Evolutionary conservation across 2,113 vertebrate genomes (phyloP).

Genomic region (Anguilla japonica): DNA sequence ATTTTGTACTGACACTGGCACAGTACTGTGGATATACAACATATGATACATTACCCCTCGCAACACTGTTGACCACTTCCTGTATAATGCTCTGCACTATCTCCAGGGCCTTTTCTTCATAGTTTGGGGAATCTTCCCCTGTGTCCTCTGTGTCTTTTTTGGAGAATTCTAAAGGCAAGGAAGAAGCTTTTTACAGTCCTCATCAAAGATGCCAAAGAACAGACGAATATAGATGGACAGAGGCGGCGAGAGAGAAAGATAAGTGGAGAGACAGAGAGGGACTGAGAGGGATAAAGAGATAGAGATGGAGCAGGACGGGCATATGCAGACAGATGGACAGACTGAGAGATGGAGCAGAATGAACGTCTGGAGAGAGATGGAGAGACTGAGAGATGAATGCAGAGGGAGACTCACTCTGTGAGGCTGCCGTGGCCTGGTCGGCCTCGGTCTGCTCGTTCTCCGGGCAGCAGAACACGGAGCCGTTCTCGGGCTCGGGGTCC

Average conservation of each 20-base stretch:
- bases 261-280: not conserved
- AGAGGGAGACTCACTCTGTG: constrained; percentile 79
- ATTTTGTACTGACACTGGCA: too few relatives aligned
- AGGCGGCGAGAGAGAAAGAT: not conserved
- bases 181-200: not conserved
- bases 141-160: constrained; percentile 64
- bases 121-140: constrained; percentile 75
- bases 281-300: not conserved
- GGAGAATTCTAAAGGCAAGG: constrained; percentile 65
- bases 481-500: constrained; percentile 87
- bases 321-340: not conserved
- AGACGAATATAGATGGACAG: not conserved
- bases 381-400: not conserved
- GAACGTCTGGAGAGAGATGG: not conserved
- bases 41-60: constrained; percentile 76
- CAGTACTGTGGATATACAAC: too few relatives aligned
- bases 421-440: constrained; percentile 85
- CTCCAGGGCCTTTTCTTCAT: constrained; percentile 91
- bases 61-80: constrained; percentile 91
- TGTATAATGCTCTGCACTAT: constrained; percentile 95
- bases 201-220: constrained; percentile 28
- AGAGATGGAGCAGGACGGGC: not conserved
- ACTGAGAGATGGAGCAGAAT: not conserved
- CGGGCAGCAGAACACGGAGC: constrained; percentile 81
- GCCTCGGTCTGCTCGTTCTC: constrained; percentile 96